Conservation (phyloP, 2,113 vertebrate genomes). For the Centropristis striata region DNA sequence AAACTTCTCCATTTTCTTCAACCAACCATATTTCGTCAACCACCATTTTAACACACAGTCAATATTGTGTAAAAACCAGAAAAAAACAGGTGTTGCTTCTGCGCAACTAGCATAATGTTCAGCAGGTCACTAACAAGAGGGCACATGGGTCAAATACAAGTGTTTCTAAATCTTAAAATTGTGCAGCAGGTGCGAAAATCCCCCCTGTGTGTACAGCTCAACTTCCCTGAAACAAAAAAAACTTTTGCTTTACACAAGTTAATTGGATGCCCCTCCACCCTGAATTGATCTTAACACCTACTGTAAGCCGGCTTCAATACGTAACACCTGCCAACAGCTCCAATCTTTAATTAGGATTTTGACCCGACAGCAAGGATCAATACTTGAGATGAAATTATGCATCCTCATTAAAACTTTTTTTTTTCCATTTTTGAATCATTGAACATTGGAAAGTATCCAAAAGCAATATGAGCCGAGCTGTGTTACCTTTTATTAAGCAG, state of each 20-base stretch:
- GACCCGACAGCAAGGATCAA: conserved; percentile 50
- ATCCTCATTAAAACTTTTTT: conserved; percentile 31
- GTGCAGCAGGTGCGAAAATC: neutral
- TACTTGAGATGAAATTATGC: conserved; percentile 54
- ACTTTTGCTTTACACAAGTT: neutral
- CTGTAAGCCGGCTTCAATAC: conserved; percentile 27
- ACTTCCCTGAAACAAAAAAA: neutral
- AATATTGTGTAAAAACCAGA: too few relatives aligned
- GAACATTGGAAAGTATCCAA: conserved; percentile 20
- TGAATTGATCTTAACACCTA: conserved; percentile 20
- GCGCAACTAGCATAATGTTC: neutral
- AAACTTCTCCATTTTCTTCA: too few relatives aligned
- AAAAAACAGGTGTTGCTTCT: too few relatives aligned
- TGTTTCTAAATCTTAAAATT: neutral
- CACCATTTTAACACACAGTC: too few relatives aligned
- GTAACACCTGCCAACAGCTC: conserved; percentile 37
- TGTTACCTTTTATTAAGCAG: neutral
- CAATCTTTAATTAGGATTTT: conserved; percentile 49
- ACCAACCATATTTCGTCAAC: too few relatives aligned
- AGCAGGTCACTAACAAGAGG: neutral
- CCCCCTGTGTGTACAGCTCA: neutral
- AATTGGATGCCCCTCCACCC: conserved; percentile 18
- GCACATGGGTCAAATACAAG: neutral
- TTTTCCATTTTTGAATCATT: neutral
- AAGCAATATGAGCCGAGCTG: neutral